Evolutionary conservation across 2,888 invertebrate genomes (phyloP).

Genomic region (Drosophila austrosaltans): DNA sequence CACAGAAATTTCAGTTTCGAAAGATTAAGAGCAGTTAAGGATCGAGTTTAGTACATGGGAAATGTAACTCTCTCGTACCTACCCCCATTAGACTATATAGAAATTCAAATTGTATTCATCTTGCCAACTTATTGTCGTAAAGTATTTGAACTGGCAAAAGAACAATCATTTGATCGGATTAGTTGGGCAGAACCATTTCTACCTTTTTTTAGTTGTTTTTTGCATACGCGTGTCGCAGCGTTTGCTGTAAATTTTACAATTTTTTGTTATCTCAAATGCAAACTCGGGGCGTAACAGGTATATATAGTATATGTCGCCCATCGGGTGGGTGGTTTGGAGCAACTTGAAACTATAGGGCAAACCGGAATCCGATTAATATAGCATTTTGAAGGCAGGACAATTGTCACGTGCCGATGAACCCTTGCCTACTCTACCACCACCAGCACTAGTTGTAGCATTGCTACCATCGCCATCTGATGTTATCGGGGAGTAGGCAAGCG

Average conservation of each 20-base stretch:
- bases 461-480: slow-evolving; percentile 15
- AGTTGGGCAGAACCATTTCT: slow-evolving; percentile 54
- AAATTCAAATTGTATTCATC: no score
- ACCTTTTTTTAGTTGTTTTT: slow-evolving; percentile 37
- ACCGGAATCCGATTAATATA: slow-evolving; percentile 55
- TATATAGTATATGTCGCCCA: slow-evolving; percentile 36
- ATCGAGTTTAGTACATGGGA: neutral
- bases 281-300: slow-evolving; percentile 73
- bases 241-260: slow-evolving; percentile 37
- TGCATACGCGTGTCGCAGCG: slow-evolving; percentile 62
- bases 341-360: slow-evolving; percentile 62
- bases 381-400: slow-evolving; percentile 57
- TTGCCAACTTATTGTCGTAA: slow-evolving; percentile 17
- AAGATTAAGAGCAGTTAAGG: neutral
- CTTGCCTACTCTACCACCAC: slow-evolving; percentile 35
- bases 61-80: neutral
- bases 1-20: no score
- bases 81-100: neutral
- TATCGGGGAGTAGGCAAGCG: slow-evolving; percentile 10
- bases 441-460: neutral
- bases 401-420: slow-evolving; percentile 72
- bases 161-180: slow-evolving; percentile 82
- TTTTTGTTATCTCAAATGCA: slow-evolving; percentile 59
- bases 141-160: slow-evolving; percentile 46
- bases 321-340: slow-evolving; percentile 36